Conservation (phyloP, 53 echinoderm and acorn worm species). For the Zoroaster sp. region DNA sequence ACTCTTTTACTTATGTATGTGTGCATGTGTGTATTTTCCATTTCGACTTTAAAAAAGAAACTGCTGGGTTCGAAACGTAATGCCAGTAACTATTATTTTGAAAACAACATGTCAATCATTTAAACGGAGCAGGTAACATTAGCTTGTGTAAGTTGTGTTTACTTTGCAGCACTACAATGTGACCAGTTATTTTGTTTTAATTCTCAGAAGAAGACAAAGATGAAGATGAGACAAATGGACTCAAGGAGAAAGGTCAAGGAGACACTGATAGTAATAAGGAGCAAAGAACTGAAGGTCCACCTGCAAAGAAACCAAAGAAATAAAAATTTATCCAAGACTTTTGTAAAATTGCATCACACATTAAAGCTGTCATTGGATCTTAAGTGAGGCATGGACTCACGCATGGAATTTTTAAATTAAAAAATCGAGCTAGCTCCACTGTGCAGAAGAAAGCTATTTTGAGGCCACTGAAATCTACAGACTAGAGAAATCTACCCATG, state of each 20-base stretch:
- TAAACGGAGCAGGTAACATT: too few relatives aligned
- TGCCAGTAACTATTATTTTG: too few relatives aligned
- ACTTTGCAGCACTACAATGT: neutral
- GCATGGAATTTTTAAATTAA: neutral
- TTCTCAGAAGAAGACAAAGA: neutral
- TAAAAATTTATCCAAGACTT: neutral
- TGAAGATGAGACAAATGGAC: neutral
- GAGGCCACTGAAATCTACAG: neutral
- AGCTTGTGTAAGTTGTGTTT: neutral
- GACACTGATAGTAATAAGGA: neutral
- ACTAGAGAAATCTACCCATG: neutral
- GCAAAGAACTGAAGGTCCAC: neutral
- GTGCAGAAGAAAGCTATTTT: neutral
- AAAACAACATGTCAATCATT: neutral
- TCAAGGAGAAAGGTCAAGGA: neutral
- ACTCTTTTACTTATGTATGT: too few relatives aligned
- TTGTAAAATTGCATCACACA: neutral
- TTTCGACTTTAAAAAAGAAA: too few relatives aligned
- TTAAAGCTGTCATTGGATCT: too few relatives aligned
- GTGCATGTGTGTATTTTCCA: too few relatives aligned
- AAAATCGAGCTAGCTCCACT: neutral
- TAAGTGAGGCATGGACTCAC: neutral
- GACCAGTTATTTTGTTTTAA: neutral
- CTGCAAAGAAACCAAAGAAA: slow-evolving; percentile 37
- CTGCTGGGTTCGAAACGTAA: too few relatives aligned